phyloP scores from a whole-genome alignment of 2,888 invertebrate genomes.

The Coelopa pilipes region DNA sequence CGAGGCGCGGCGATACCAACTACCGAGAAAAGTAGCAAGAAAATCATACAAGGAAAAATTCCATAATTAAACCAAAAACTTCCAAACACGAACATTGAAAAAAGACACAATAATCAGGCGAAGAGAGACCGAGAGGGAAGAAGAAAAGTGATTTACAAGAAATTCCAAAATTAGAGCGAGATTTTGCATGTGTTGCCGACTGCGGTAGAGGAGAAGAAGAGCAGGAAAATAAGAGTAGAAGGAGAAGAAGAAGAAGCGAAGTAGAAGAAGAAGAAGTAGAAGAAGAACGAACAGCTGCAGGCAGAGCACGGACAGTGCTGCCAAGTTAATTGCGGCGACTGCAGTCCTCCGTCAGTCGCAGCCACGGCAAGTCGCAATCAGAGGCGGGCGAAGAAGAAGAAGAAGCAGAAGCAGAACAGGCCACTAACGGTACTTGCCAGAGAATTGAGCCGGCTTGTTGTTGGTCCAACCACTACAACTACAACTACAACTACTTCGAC shows the following conservation, averaged over 20 bases:
- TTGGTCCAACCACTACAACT: no score
- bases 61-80: constrained; percentile 23
- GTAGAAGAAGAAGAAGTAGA: constrained; percentile 39
- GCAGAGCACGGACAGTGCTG: constrained; percentile 1
- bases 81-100: constrained; percentile 42
- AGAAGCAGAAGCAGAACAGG: neutral
- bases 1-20: neutral
- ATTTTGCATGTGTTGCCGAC: constrained; percentile 28
- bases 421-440: neutral
- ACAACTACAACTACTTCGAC: no score
- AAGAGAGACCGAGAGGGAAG: constrained; percentile 29
- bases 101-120: constrained; percentile 51
- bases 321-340: neutral
- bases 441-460: neutral
- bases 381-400: neutral
- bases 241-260: constrained; percentile 46
- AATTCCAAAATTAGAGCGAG: constrained; percentile 51
- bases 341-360: constrained; percentile 8
- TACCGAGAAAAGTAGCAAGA: constrained; percentile 3
- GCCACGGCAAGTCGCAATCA: no score
- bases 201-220: constrained; percentile 17
- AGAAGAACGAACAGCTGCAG: constrained; percentile 43
- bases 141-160: constrained; percentile 50
- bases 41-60: no score
- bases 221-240: no score